phyloP scores from a whole-genome alignment of 2,113 vertebrate species.

The Callithrix jacchus region DNA sequence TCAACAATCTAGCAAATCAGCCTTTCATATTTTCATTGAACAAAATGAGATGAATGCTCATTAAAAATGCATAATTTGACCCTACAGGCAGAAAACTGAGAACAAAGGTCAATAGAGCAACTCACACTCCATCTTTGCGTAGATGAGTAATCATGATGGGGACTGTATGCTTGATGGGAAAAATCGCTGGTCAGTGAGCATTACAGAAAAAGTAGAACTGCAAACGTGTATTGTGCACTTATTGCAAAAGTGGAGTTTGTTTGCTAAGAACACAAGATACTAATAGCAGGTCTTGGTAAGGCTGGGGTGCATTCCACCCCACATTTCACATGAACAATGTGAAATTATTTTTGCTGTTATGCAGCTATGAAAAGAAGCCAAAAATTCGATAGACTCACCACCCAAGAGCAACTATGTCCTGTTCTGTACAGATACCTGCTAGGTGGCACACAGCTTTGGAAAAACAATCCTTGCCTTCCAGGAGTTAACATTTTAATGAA shows the following conservation, averaged over 20 bases:
- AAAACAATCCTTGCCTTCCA: background rate
- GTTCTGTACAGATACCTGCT: background rate
- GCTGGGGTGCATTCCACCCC: background rate
- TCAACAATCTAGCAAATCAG: background rate
- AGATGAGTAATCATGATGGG: background rate
- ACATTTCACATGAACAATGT: background rate
- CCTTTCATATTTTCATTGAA: conserved; percentile 7
- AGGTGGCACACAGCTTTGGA: background rate
- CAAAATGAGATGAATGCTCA: background rate
- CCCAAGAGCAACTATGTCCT: background rate
- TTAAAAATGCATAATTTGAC: conserved; percentile 33
- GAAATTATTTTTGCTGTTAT: background rate
- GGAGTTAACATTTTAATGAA: conserved; percentile 40
- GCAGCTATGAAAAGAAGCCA: background rate
- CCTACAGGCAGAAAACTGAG: background rate
- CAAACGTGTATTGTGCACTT: background rate
- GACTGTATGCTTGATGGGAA: background rate
- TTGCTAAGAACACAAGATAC: background rate
- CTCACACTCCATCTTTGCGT: background rate
- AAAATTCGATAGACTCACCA: background rate
- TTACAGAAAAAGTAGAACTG: background rate
- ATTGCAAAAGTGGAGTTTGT: background rate
- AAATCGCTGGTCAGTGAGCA: background rate
- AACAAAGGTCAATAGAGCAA: background rate
- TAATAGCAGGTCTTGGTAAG: background rate